Percentiles rank a stretch among this genome's conserved stretches.
Conservation (phyloP, 2,888 invertebrate species). For the Philonicus albiceps region DNA sequence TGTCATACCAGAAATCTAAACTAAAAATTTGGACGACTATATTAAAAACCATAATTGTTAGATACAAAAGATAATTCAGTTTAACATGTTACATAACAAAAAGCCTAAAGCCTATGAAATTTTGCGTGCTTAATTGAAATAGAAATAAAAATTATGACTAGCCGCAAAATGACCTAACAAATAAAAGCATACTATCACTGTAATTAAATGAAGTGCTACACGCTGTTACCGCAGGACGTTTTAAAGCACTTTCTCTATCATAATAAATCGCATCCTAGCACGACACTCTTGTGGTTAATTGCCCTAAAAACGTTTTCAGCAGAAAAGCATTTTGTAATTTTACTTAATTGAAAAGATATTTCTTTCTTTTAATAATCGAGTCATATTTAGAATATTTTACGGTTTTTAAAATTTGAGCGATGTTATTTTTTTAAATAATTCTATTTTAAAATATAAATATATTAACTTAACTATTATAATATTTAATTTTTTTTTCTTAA, state of each 20-base stretch:
- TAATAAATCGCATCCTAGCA: neutral
- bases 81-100: neutral
- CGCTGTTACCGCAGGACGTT: neutral
- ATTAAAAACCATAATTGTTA: neutral
- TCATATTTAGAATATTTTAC: neutral
- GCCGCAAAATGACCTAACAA: neutral
- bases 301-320: neutral
- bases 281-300: neutral
- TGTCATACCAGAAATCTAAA: neutral
- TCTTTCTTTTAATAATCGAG: neutral
- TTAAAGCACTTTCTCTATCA: neutral
- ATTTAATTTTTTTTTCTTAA: no score
- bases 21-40: neutral
- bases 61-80: neutral
- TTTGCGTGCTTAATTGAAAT: neutral
- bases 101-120: neutral
- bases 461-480: neutral
- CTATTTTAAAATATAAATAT: neutral
- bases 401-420: neutral
- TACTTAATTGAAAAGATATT: neutral
- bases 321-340: neutral
- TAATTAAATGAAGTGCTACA: neutral
- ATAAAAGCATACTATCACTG: neutral
- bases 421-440: neutral
- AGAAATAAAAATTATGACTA: neutral